Percentiles rank a stretch among this genome's conserved stretches.
Conservation (phyloP, 2,113 vertebrate species). For the Damaliscus lunatus region DNA sequence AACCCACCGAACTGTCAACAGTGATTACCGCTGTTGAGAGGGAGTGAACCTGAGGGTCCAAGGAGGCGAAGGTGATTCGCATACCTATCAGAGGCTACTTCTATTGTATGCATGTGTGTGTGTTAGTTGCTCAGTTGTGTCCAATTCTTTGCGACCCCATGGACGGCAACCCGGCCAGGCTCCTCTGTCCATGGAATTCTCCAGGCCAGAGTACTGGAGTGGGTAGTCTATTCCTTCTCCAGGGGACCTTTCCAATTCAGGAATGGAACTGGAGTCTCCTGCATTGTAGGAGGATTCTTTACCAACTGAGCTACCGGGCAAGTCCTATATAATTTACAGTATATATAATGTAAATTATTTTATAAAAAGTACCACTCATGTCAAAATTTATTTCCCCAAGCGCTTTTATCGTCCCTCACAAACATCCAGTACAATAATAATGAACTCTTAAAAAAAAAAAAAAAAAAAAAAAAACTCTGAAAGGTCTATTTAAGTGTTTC, state of each 20-base stretch:
- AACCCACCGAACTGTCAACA: background rate
- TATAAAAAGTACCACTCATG: background rate
- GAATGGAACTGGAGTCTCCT: background rate
- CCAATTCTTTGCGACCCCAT: background rate
- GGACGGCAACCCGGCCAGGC: background rate
- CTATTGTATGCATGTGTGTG: background rate
- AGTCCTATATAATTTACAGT: background rate
- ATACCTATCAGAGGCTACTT: background rate
- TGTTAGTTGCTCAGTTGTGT: background rate
- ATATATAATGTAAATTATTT: background rate
- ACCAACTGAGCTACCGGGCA: background rate
- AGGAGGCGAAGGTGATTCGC: too few species aligned
- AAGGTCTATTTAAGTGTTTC: background rate
- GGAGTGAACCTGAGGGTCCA: background rate
- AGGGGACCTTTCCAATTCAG: background rate
- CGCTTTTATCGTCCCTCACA: background rate
- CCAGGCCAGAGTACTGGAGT: background rate
- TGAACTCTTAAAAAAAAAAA: background rate
- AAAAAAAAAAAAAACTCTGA: too few species aligned
- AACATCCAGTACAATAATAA: background rate
- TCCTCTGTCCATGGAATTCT: background rate
- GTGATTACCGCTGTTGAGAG: background rate
- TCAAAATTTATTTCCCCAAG: background rate
- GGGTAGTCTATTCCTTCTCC: background rate
- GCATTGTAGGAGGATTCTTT: background rate